phyloP scores from a whole-genome alignment of 2,113 vertebrate genomes.

The Vulpes vulpes region DNA sequence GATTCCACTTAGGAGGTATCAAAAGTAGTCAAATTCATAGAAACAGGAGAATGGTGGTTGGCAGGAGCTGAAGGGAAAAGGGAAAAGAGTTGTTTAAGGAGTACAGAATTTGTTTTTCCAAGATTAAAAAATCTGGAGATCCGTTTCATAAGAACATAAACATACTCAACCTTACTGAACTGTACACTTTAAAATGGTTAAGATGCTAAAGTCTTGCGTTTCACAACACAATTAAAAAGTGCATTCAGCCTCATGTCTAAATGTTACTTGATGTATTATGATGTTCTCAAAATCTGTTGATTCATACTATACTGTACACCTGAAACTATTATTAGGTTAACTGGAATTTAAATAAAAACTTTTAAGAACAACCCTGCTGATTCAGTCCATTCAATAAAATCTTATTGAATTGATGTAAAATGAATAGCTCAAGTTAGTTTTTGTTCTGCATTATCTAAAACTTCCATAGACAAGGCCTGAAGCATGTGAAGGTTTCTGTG shows the following conservation, averaged over 20 bases:
- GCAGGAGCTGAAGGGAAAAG: not conserved
- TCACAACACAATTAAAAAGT: not conserved
- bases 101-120: not conserved
- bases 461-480: not conserved
- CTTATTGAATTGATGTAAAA: not conserved
- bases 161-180: not conserved
- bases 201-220: not conserved
- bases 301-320: not conserved
- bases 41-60: not conserved
- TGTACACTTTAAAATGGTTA: not conserved
- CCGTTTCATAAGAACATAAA: not conserved
- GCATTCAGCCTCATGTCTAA: not conserved
- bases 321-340: not conserved
- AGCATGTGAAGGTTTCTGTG: not conserved
- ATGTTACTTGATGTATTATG: not conserved
- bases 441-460: not conserved
- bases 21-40: not conserved
- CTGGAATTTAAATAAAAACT: not conserved
- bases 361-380: not conserved
- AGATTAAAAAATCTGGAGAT: not conserved
- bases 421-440: not conserved
- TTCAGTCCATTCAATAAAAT: not conserved
- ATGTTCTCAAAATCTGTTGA: not conserved
- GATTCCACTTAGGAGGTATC: not conserved
- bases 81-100: not conserved